Base-by-base conservation (phyloP, 1,140 invertebrate genomes). In the Aphelinus certus region DNA sequence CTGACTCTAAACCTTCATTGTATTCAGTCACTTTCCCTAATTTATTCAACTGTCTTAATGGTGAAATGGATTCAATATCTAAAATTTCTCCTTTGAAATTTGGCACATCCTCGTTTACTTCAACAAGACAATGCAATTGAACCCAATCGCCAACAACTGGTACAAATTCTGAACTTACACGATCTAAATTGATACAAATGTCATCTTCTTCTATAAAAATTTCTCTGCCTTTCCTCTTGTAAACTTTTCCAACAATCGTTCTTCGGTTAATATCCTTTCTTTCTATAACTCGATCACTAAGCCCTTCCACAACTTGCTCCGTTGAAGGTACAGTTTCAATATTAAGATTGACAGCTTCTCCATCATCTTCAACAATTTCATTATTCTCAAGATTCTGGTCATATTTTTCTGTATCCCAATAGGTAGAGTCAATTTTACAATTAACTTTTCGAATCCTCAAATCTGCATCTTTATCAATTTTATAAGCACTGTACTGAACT, bases 121-220 rank as follows among this genome's bases (percentile, higher is more conserved):
- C 88, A 9, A 90, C 86, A 65, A 88, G 83, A 45, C 88, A 89
- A 53, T 89, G 88, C n/a, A 93, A 71, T 78, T 89, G 87, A 7
- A 93, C 63, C 90, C 91, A 92, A 81, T 93, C 92, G 3, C 92
- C 92, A 80, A 90, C 83, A 9, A 91, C 78, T 3, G 90, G 90
- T 48, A 89, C 77, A 79, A 90, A 90, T 57, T 88, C 82, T 55
- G 86, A 81, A 55, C 81, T 81, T 3, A 92, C 87, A 58, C 88
- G 83, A 76, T 92, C 89, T 47, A 93, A 81, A 74, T 88, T 84
- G 65, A 92, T 84, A 60, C 79, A 84, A 10, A 91, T 77, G 51
- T 61, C n/a, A 71, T 85, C 84, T 10, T 89, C 88, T 53, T 89
- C 88, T 0, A 91, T 85, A 65, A 87, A 86, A 4, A 91, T 88